Evolutionary conservation across 2,888 invertebrate species (phyloP).

Genomic region (Macaria notata): DNA sequence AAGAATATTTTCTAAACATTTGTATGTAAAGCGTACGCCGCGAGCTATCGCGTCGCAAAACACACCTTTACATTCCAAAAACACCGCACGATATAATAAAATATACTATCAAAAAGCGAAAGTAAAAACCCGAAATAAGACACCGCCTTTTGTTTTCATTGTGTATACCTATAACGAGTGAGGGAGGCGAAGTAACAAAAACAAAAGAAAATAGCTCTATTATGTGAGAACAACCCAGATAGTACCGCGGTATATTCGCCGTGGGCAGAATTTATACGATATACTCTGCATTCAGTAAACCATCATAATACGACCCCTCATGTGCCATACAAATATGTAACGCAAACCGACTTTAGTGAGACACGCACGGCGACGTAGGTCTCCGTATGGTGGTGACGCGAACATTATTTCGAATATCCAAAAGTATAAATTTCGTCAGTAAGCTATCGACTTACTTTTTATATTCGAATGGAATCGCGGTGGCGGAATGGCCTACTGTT

Average conservation of each 20-base stretch:
- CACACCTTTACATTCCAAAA: conserved; percentile 44
- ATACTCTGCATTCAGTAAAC: conserved; percentile 67
- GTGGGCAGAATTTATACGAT: conserved; percentile 81
- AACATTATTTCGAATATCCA: conserved; percentile 81
- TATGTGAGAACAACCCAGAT: conserved; percentile 81
- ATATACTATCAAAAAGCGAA: conserved; percentile 55
- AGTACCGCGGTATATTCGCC: conserved; percentile 78
- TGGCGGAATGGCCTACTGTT: conserved; percentile 73
- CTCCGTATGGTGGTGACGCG: conserved; percentile 47
- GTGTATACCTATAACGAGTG: conserved; percentile 75
- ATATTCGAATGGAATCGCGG: conserved; percentile 74
- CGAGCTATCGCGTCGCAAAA: conserved; percentile 25
- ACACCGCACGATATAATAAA: conserved; percentile 50
- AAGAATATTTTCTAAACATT: conserved; percentile 25
- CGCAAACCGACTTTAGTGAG: conserved; percentile 16
- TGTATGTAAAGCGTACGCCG: conserved; percentile 21
- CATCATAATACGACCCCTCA: conserved; percentile 51
- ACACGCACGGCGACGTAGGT: conserved; percentile 32
- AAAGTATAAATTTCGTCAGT: conserved; percentile 79
- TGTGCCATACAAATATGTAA: conserved; percentile 25
- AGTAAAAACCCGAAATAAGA: conserved; percentile 71
- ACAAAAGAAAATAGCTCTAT: conserved; percentile 82
- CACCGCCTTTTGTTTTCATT: conserved; percentile 78
- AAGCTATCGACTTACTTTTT: conserved; percentile 83
- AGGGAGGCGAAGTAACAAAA: conserved; percentile 72